A percentile compares a stretch with the other conserved stretches of the same genome.
phyloP scores from a whole-genome alignment of 1,140 invertebrate species.

The Dufourea novaeangliae region DNA sequence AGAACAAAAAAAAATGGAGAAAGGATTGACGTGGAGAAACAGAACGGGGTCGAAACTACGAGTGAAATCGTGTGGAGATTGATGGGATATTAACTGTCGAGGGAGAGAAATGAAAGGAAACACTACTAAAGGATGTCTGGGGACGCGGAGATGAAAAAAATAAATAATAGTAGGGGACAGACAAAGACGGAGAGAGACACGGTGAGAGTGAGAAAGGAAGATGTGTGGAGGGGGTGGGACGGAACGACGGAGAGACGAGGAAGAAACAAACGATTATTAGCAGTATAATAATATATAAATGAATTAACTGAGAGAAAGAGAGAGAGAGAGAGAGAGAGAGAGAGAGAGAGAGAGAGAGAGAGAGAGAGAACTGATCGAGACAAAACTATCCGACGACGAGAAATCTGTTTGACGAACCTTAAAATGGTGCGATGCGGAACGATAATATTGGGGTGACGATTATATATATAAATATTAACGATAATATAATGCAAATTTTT shows the following conservation, averaged over 20 bases:
- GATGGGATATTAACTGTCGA: constrained; percentile 12
- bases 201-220: not conserved
- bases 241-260: constrained; percentile 34
- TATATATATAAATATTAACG: constrained; percentile 78
- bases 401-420: constrained; percentile 67
- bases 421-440: constrained; percentile 67
- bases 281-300: constrained; percentile 72
- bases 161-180: not conserved
- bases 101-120: not conserved
- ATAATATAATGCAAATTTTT: constrained; percentile 81
- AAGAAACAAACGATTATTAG: constrained; percentile 53
- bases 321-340: no score
- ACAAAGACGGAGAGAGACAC: not conserved
- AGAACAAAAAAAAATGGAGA: constrained; percentile 1
- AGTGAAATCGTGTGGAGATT: constrained; percentile 8
- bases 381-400: constrained; percentile 33
- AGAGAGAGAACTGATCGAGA: no score
- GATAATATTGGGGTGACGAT: constrained; percentile 74
- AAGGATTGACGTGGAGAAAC: constrained; percentile 8
- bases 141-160: not conserved
- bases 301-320: constrained; percentile 20
- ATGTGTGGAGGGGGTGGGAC: constrained; percentile 56
- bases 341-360: no score
- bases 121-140: not conserved
- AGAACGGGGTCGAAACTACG: not conserved